Conservation (phyloP, 2,888 invertebrate genomes). For the Melanargia galathea region DNA sequence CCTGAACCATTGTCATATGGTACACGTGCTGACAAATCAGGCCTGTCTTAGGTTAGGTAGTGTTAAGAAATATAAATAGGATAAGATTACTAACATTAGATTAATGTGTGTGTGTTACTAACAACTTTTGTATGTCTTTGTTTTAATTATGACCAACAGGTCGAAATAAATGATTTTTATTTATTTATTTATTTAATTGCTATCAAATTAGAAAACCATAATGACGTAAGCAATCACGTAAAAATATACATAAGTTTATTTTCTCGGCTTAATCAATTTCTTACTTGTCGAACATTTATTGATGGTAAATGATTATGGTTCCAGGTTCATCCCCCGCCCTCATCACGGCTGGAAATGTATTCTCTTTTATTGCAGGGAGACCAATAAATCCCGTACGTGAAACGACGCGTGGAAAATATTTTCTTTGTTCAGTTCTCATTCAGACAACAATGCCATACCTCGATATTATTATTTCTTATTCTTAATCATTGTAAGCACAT, state of each 20-base stretch:
- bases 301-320: conserved; percentile 14
- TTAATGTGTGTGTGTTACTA: no score
- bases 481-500: conserved; percentile 6
- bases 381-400: conserved; percentile 20
- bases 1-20: no score
- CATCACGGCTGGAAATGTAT: conserved; percentile 11
- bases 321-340: neutral
- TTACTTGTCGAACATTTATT: conserved; percentile 5
- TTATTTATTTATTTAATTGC: no score
- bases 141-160: no score
- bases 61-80: no score
- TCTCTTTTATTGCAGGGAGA: conserved; percentile 16
- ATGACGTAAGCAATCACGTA: neutral
- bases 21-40: no score
- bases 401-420: conserved; percentile 21
- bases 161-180: no score
- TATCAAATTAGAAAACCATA: no score
- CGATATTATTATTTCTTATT: conserved; percentile 2
- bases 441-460: conserved; percentile 11
- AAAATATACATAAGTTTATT: conserved; percentile 1
- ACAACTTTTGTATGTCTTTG: no score
- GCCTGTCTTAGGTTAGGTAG: no score
- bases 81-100: no score
- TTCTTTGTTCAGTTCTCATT: conserved; percentile 22
- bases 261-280: conserved; percentile 1